phyloP scores from a whole-genome alignment of 53 echinoderm and acorn worm genomes.

The Actinopyga echinites region DNA sequence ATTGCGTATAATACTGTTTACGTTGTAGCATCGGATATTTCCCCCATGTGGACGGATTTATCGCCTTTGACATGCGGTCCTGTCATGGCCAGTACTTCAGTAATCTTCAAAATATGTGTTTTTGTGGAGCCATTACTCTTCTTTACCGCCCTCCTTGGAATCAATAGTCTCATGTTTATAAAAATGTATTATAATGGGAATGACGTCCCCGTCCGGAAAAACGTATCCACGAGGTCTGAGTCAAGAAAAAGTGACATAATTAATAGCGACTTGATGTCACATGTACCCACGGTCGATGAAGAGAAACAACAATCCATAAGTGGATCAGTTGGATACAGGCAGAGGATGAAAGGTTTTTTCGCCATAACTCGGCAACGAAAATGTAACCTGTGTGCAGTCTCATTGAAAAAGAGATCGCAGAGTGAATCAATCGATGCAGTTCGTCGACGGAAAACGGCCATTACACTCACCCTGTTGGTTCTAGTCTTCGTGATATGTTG shows the following conservation, averaged over 20 bases:
- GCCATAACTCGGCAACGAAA: neutral
- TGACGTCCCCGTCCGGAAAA: neutral
- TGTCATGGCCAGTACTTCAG: neutral
- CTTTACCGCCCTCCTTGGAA: neutral
- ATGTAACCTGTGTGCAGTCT: conserved; percentile 2
- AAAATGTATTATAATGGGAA: conserved; percentile 18
- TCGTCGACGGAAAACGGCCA: conserved; percentile 9
- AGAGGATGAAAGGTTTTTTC: neutral
- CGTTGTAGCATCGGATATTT: conserved; percentile 13
- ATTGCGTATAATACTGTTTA: conserved; percentile 16
- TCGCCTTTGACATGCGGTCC: conserved; percentile 24
- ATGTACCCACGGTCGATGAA: neutral
- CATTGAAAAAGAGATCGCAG: neutral
- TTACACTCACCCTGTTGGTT: conserved; percentile 5
- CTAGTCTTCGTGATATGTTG: conserved; percentile 16
- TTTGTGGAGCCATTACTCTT: conserved; percentile 16
- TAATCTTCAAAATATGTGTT: conserved; percentile 9
- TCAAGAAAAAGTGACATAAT: neutral
- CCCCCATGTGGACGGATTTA: conserved; percentile 5
- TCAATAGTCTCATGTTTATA: conserved; percentile 8
- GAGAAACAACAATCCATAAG: neutral
- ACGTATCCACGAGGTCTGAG: neutral
- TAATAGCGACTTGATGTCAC: neutral
- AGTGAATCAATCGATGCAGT: neutral
- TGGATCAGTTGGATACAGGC: no score